Evolutionary conservation across 2,113 vertebrate genomes (phyloP), one percentile per base, ranked within the genome.

Genomic region (Turnix velox): DNA sequence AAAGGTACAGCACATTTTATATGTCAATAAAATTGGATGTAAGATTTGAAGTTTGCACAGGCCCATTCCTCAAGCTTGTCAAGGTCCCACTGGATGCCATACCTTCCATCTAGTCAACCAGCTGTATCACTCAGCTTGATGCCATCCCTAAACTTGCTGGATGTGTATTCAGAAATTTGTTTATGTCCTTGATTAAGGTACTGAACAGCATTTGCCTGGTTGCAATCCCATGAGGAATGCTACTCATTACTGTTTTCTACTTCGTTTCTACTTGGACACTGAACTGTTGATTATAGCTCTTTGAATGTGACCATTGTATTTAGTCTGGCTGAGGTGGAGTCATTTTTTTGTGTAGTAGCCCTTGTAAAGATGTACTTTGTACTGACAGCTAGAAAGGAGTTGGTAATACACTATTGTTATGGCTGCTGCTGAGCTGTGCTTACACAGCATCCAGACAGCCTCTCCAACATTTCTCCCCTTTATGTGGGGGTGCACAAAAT

Each of bases 191-290:
- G 28, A 48, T 54, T 12, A 62, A 75, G 51, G 39, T 25, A 49
- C 2, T 0, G 0, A 91, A 61, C 23, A 37, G 8, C 49, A 43
- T 7, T 2, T 0, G 12, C 40, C 8, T 16, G 17, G 31, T 2
- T 5, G 10, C 4, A 74, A 12, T 45, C 2, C 17, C 10, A 13
- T n/a, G 48, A 77, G 8, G n/a, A 27, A 46, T 25, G 69, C 4
- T 12, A 12, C 2, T 55, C 14, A 33, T 45, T 46, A 10, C 18
- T 57, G 17, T 2, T 66, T 78, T 61, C 37, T 52, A 13, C 13
- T 17, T 46, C 30, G 3, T 66, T 78, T 61, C 37, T 52, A 13
- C 13, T 17, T 46, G n/a, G 46, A 68, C 10, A 27, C 6, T 37
- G 25, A 66, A 4, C 6, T 9, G 12, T n/a, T 51, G 15, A 31